Evolutionary conservation across 2,797 vertebrate genomes (phyloP), one percentile per base, ranked within the genome.

Genomic region (Fringilla coelebs): DNA sequence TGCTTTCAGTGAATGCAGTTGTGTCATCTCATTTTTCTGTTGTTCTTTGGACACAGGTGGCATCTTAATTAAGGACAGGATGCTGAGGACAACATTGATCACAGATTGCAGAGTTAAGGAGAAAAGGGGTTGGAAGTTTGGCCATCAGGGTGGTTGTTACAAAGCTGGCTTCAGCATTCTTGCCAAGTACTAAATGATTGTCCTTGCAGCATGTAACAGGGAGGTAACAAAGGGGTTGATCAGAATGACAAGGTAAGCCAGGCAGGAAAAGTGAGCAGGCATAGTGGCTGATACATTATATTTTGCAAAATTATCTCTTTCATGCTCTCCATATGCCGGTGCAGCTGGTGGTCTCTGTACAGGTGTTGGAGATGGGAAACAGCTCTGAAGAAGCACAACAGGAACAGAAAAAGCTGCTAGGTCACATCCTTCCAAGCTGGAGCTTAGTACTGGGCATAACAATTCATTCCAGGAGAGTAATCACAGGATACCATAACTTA

Each of bases 141-240:
- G 19, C 57, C 1, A 0, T 62, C 2, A 1, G 20, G 7, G 12
- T 83, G 52, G 14, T 84, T 17, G 1, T 43, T 71, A 45, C 8
- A n/a, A 74, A 62, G 48, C 40, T 76, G 63, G 10, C 31, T 68
- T 10, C 25, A 40, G 16, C 46, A 18, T 66, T 90, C 10, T 36
- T 71, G 48, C 36, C 2, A 31, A 24, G 34, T 65, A 13, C 17
- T 26, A 41, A 24, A 38, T 36, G 4, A 46, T 40, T 76, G 4
- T 18, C 14, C 9, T 79, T 83, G 49, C 14, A 54, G 0, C 10
- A 0, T 5, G 20, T 43, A 57, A 25, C 0, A 0, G 25, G 11
- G 17, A 34, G 20, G 8, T 78, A 34, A 28, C 21, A 20, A 32
- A 66, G 46, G 75, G 8, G 6, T 32, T 79, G 32, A 12, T 86